Evolutionary conservation across 1,140 invertebrate species (phyloP).

Genomic region (Holcopasites calliopsidis): DNA sequence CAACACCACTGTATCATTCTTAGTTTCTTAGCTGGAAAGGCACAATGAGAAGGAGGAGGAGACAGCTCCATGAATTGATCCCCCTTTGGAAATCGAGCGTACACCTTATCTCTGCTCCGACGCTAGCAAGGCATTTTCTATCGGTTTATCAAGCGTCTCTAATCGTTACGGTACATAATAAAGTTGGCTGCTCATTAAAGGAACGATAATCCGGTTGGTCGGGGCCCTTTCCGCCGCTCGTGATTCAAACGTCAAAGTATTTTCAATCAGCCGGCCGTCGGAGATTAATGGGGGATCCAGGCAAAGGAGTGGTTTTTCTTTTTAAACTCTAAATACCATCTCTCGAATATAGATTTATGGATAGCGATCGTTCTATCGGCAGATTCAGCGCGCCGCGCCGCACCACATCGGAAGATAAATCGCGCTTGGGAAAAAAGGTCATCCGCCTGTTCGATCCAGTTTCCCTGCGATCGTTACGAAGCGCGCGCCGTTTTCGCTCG

Average conservation of each 20-base stretch:
- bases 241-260: conserved; percentile 48
- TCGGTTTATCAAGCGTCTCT: conserved; percentile 43
- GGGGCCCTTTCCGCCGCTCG: conserved; percentile 29
- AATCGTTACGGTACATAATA: conserved; percentile 48
- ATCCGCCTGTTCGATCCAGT: conserved; percentile 13
- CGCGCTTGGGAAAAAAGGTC: conserved; percentile 6
- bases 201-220: conserved; percentile 27
- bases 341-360: conserved; percentile 42
- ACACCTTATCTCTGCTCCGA: conserved; percentile 21
- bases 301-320: conserved; percentile 22
- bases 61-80: background rate
- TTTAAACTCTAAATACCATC: conserved; percentile 33
- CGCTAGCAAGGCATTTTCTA: conserved; percentile 28
- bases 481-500: background rate
- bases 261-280: conserved; percentile 41
- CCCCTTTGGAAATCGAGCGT: conserved; percentile 15
- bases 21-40: conserved; percentile 22
- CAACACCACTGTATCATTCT: conserved; percentile 20
- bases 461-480: background rate
- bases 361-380: conserved; percentile 39
- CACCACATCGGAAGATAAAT: conserved; percentile 21
- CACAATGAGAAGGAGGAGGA: background rate
- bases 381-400: conserved; percentile 9
- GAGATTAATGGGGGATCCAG: conserved; percentile 36
- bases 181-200: conserved; percentile 42